phyloP scores from a whole-genome alignment of 2,888 invertebrate species.

The Sipha maydis region DNA sequence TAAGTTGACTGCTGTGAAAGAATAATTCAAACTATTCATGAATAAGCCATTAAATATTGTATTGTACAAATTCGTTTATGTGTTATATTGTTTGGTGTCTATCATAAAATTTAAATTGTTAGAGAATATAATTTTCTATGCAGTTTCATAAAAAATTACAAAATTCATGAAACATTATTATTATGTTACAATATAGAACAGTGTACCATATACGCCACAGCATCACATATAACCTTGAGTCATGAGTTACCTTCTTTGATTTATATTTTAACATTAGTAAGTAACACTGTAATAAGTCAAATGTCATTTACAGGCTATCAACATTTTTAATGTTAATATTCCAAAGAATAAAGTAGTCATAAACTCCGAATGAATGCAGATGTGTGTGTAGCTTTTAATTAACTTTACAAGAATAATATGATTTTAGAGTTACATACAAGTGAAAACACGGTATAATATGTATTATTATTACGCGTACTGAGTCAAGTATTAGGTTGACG shows the following conservation, averaged over 20 bases:
- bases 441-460: too few relatives aligned
- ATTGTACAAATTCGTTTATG: background rate
- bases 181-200: background rate
- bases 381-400: too few relatives aligned
- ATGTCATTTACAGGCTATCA: background rate
- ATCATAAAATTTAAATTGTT: background rate
- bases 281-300: background rate
- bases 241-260: too few relatives aligned
- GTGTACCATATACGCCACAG: background rate
- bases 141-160: background rate
- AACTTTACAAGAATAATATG: too few relatives aligned
- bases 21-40: background rate
- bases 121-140: background rate
- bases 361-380: too few relatives aligned
- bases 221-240: too few relatives aligned
- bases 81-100: background rate
- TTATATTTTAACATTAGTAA: background rate
- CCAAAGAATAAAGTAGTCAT: too few relatives aligned
- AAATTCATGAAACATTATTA: background rate
- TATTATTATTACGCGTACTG: too few relatives aligned
- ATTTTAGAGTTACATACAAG: too few relatives aligned
- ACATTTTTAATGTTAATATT: too few relatives aligned
- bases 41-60: background rate
- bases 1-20: background rate
- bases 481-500: too few relatives aligned